Evolutionary conservation across 2,797 vertebrate genomes (phyloP).

Genomic region (Sphaeramia orbicularis): DNA sequence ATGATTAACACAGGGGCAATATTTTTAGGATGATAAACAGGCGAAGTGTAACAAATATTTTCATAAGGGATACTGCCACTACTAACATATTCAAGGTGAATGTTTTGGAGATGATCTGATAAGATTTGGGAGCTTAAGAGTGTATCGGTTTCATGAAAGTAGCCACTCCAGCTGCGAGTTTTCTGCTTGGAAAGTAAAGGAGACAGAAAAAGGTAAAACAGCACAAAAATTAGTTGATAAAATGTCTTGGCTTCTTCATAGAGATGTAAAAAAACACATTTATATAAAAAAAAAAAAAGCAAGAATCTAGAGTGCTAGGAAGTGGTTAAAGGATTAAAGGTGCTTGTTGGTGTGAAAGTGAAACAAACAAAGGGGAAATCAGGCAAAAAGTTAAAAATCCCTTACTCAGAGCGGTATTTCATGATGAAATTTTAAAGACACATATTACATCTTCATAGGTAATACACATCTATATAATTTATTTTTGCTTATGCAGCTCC

Average conservation of each 20-base stretch:
- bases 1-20: slow-evolving; percentile 88
- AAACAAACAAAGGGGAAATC: no score
- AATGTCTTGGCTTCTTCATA: background rate
- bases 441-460: no score
- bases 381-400: no score
- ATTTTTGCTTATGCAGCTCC: background rate
- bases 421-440: no score
- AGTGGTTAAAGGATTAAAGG: no score
- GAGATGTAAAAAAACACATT: background rate
- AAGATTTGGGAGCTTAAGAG: slow-evolving; percentile 25
- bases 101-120: slow-evolving; percentile 56
- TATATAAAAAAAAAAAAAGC: background rate
- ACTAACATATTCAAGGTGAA: slow-evolving; percentile 60
- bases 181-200: background rate
- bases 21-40: slow-evolving; percentile 92
- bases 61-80: slow-evolving; percentile 64
- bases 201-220: background rate
- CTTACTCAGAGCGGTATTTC: no score
- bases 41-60: slow-evolving; percentile 83
- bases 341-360: no score
- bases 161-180: slow-evolving; percentile 7
- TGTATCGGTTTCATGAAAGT: slow-evolving; percentile 7
- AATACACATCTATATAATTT: no score
- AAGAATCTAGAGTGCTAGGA: no score
- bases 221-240: background rate